These are phyloP conservation scores for Tolypeutes matacus DNA, from an alignment of 2,797 vertebrate genomes.

Conservation along the genomic window DNA sequence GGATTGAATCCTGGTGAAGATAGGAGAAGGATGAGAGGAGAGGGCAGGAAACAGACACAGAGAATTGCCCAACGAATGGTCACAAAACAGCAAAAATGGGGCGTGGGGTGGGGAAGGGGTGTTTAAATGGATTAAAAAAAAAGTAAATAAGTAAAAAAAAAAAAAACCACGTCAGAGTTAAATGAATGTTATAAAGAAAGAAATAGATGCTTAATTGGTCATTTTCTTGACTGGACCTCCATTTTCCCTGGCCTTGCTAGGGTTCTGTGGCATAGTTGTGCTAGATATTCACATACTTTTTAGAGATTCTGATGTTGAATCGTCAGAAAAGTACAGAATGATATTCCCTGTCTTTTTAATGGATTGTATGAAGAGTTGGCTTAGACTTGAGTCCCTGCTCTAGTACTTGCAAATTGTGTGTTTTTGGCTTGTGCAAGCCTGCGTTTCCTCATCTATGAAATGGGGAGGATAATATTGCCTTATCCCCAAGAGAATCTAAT, in stretches of 20 bases:
- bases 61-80: too few relatives aligned
- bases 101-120: too few relatives aligned
- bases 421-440: background rate
- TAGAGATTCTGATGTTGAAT: background rate
- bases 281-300: background rate
- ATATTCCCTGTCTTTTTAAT: background rate
- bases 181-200: background rate
- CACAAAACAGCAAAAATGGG: too few relatives aligned
- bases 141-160: too few relatives aligned
- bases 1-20: too few relatives aligned
- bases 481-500: rapidly evolving
- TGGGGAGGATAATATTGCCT: background rate
- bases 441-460: background rate
- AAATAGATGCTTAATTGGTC: background rate
- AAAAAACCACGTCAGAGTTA: too few relatives aligned
- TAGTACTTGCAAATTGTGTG: background rate
- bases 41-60: too few relatives aligned
- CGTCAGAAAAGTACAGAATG: background rate
- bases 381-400: background rate
- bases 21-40: too few relatives aligned
- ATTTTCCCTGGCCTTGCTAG: background rate
- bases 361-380: background rate
- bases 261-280: background rate
- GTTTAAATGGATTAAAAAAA: too few relatives aligned
- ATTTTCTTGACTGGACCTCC: background rate